A percentile compares a stretch with the other conserved stretches of the same genome.
Conservation (phyloP, 2,113 vertebrate species). For the Pelobates fuscus region DNA sequence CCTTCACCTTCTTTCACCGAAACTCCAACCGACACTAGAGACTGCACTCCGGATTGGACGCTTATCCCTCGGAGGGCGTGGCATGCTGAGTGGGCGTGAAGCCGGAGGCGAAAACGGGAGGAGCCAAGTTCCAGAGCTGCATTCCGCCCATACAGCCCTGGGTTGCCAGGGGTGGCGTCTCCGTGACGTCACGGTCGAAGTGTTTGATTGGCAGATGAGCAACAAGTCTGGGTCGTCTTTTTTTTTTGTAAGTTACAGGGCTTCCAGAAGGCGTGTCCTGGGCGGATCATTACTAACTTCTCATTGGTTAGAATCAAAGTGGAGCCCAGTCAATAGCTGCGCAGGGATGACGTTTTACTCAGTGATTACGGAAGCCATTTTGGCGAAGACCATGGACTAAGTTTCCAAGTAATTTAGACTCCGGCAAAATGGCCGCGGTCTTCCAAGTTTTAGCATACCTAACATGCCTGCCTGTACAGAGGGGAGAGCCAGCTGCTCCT, state of each 20-base stretch:
- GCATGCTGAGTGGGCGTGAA: not conserved
- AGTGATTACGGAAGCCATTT: too few relatives aligned
- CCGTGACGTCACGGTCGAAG: not conserved
- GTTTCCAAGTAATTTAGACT: not conserved
- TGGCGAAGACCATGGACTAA: too few relatives aligned
- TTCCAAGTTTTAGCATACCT: too few relatives aligned
- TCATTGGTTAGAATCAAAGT: too few relatives aligned
- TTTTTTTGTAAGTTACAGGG: too few relatives aligned
- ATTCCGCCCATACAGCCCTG: not conserved
- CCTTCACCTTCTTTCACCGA: constrained; percentile 8
- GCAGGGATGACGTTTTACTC: too few relatives aligned
- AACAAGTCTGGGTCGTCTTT: too few relatives aligned
- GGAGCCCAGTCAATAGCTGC: too few relatives aligned
- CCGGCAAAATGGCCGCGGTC: not conserved
- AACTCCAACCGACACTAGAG: constrained; percentile 45
- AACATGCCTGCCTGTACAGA: too few relatives aligned
- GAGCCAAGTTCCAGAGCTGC: not conserved
- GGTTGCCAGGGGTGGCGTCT: not conserved
- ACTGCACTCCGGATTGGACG: constrained; percentile 38
- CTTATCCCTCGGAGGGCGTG: not conserved
- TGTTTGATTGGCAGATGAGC: not conserved
- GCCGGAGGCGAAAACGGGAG: not conserved
- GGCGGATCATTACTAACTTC: not conserved
- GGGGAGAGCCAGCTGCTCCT: too few relatives aligned
- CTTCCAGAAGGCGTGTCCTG: not conserved